Base-by-base conservation (phyloP, 2,888 invertebrate genomes). In the Acanthacorydalis orientalis region DNA sequence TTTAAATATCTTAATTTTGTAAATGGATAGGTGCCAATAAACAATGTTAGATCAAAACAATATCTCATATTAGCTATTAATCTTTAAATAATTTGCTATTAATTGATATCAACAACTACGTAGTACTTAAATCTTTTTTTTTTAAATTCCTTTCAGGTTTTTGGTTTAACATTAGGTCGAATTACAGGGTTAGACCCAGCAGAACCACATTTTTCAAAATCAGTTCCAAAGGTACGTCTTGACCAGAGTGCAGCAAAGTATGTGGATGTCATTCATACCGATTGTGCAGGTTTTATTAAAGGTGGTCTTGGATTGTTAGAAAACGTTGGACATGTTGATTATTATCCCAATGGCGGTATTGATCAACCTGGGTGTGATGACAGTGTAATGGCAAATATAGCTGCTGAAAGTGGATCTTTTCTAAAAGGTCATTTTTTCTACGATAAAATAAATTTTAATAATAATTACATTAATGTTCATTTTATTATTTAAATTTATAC, bases 121-220 rank as follows among this genome's bases (percentile, higher is more conserved):
- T n/a, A n/a, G n/a, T n/a, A n/a, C n/a, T n/a, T n/a, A n/a, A n/a
- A n/a, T n/a, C n/a, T n/a, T n/a, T n/a, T n/a, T n/a, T n/a, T n/a
- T n/a, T n/a, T n/a, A n/a, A n/a, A n/a, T n/a, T n/a, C n/a, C n/a
- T 67, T 69, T 32, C 60, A 76, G 70, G 74, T 74, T 59, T 83
- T 79, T 57, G 75, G 77, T 41, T 60, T 83, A 31, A 80, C 74
- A 53, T 57, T 90, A 8, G 89, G 82, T 6, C 70, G 90, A 46
- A 90, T 92, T 46, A 82, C 86, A 0, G 90, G 88, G 0, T 60
- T 95, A 56, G 95, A 95, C 67, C 92, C 95, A 0, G 93, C 95
- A 0, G 88, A 89, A 51, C 95, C 93, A 0, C 83, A 88, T 60
- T 95, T 92, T 67, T 79, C 80, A 50, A 79, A 85, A 57, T 84